A percentile compares a stretch with the other conserved stretches of the same genome.
Conservation (phyloP, 2,113 vertebrate species). For the Arizona elegans region DNA sequence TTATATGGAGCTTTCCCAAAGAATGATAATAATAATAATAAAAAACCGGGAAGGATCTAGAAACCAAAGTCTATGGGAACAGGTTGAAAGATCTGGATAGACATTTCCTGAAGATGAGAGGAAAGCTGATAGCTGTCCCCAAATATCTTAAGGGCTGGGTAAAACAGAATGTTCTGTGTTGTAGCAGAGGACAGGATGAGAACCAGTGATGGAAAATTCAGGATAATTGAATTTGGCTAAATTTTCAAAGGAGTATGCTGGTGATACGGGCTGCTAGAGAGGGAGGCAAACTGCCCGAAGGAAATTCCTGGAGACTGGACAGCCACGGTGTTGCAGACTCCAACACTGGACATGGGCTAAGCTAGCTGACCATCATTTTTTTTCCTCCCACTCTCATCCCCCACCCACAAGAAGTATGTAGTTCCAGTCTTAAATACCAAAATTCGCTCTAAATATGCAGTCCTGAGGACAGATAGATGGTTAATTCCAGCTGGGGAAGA, state of each 20-base stretch:
- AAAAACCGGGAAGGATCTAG: not conserved
- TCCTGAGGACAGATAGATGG: not conserved
- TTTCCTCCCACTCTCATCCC: not conserved
- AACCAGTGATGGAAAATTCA: not conserved
- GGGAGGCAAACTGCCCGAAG: not conserved
- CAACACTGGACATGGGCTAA: not conserved
- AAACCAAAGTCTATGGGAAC: not conserved
- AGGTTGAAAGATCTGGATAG: not conserved
- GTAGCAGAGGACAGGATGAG: not conserved
- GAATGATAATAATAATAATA: not conserved
- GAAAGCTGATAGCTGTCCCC: not conserved
- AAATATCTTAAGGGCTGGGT: not conserved
- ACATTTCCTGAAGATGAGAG: not conserved
- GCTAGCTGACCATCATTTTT: not conserved
- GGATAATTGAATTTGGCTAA: not conserved
- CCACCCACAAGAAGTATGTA: not conserved
- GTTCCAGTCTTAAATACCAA: not conserved
- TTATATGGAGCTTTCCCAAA: not conserved
- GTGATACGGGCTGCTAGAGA: not conserved
- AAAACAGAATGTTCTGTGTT: not conserved
- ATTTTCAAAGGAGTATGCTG: not conserved
- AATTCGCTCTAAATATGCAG: not conserved
- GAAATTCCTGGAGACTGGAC: not conserved
- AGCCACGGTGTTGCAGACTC: not conserved
- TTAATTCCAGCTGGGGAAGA: constrained; percentile 4